A percentile compares a stretch with the other conserved stretches of the same genome.
These are phyloP conservation scores for Huso huso DNA, from an alignment of 2,797 vertebrate species.

Conservation along the genomic window DNA sequence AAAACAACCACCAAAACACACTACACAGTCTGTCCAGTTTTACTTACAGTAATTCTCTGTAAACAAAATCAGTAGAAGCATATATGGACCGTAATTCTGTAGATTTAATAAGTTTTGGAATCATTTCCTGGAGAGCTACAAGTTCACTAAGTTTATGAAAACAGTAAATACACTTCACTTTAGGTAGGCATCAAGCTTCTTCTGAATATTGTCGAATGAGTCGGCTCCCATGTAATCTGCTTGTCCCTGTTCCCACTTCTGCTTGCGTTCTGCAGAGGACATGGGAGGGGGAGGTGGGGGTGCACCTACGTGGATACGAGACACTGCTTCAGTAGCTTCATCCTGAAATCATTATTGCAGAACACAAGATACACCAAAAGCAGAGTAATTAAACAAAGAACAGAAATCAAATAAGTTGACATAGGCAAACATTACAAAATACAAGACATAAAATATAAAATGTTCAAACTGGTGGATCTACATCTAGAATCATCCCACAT, in stretches of 20 bases:
- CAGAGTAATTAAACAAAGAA: too few species aligned
- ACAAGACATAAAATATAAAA: too few species aligned
- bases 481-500: too few species aligned
- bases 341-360: constrained; percentile 46
- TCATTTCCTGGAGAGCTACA: constrained; percentile 43
- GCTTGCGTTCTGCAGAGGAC: constrained; percentile 83
- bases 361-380: constrained; percentile 5
- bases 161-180: constrained; percentile 55
- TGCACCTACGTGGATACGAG: constrained; percentile 39
- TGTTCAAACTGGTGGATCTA: too few species aligned
- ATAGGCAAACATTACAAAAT: too few species aligned
- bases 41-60: too few species aligned
- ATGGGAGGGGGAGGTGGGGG: constrained; percentile 38
- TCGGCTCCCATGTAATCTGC: constrained; percentile 95
- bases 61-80: constrained; percentile 9
- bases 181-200: constrained; percentile 87
- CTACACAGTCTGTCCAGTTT: too few species aligned
- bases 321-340: constrained; percentile 48
- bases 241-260: constrained; percentile 94
- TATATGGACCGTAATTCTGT: constrained; percentile 39
- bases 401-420: too few species aligned
- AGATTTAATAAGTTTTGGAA: constrained; percentile 37
- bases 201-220: constrained; percentile 94
- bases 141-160: constrained; percentile 19
- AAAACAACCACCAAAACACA: too few species aligned